Evolutionary conservation across 2,113 vertebrate genomes (phyloP).

Genomic region (Irena cyanogastra): DNA sequence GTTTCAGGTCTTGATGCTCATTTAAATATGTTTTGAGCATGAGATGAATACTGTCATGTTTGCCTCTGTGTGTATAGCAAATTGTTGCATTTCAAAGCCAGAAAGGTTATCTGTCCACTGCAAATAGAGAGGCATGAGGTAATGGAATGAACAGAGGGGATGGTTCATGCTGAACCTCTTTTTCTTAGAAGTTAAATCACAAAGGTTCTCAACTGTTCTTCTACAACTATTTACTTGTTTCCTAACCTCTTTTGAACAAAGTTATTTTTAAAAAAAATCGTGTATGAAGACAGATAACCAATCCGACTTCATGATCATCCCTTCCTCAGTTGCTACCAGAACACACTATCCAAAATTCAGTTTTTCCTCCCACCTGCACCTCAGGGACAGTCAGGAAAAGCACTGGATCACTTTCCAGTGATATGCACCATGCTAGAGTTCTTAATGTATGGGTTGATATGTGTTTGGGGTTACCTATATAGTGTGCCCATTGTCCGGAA

Average conservation of each 20-base stretch:
- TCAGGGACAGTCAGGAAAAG: not conserved
- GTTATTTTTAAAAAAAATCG: not conserved
- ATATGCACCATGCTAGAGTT: not conserved
- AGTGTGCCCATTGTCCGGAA: not conserved
- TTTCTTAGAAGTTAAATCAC: not conserved
- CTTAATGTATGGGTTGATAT: not conserved
- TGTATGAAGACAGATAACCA: not conserved
- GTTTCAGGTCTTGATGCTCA: not conserved
- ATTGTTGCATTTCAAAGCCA: not conserved
- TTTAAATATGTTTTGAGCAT: not conserved
- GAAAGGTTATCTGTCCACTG: not conserved
- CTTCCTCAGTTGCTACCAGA: not conserved
- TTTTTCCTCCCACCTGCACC: not conserved
- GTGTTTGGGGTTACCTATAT: not conserved
- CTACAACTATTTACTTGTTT: not conserved
- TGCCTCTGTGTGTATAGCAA: not conserved
- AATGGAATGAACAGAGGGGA: not conserved
- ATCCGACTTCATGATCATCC: not conserved
- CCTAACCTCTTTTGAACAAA: not conserved
- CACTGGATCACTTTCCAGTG: not conserved
- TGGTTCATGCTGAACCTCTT: not conserved
- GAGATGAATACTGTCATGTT: not conserved
- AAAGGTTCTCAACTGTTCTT: not conserved
- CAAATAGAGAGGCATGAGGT: not conserved
- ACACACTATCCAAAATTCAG: not conserved